These are phyloP conservation scores for Lonchura striata DNA, from an alignment of 2,113 vertebrate species.

Conservation along the genomic window DNA sequence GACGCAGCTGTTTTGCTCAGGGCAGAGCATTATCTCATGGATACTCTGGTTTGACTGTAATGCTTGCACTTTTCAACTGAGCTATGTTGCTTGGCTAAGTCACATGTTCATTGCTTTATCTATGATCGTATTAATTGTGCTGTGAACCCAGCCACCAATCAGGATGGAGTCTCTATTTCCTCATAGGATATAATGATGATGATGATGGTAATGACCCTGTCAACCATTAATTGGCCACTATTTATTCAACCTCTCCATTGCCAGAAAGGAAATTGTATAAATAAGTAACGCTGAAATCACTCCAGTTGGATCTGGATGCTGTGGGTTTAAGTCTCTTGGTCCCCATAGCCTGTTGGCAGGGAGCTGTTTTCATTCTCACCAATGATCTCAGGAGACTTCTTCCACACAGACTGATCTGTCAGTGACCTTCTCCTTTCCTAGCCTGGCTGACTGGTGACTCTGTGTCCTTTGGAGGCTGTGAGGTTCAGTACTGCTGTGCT, in stretches of 20 bases:
- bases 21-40: fast-evolving
- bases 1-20: neutral
- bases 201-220: neutral
- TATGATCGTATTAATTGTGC: neutral
- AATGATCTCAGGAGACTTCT: neutral
- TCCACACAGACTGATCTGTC: neutral
- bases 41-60: neutral
- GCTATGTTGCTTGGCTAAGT: neutral
- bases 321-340: neutral
- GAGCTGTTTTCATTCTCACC: neutral
- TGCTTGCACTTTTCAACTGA: neutral
- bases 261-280: neutral
- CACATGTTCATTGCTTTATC: neutral
- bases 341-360: neutral
- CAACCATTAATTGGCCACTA: neutral
- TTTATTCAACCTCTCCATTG: neutral
- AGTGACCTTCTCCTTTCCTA: neutral
- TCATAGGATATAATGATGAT: neutral
- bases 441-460: neutral
- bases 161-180: neutral
- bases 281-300: neutral
- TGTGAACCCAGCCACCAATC: neutral
- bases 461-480: neutral
- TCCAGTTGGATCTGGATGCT: neutral
- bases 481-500: neutral